Base-by-base conservation (phyloP, 2,888 invertebrate species). In the Brachypterus glaber region DNA sequence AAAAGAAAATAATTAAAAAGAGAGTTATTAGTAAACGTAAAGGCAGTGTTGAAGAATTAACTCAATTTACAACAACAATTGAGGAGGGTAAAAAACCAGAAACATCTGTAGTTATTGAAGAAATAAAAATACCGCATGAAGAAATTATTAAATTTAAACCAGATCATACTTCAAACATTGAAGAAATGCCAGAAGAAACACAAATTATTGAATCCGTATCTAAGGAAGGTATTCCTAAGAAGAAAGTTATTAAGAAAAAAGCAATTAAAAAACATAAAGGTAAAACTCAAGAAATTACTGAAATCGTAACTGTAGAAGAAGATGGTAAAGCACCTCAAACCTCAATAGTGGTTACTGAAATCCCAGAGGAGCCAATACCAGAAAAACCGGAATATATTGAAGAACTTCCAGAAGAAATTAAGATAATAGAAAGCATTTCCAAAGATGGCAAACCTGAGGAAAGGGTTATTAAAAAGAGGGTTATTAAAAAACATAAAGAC, bases 31-130 rank as follows among this genome's bases (percentile, higher is more conserved):
- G 59, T 39, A 69, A 67, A 48, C 62, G 60, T 1, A 64, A 49
- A 44, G 67, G 61, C 33, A 50, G 57, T 29, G 64, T 59, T 48
- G 57, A 66, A 27, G 67, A 71, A 49, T 57, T 40, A 47, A 60
- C 67, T 0, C 64, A 69, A 60, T 68, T 71, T 33, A 54, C 62
- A 33, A 68, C 68, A 13, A 55, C 67, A 25, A 62, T 63, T 49
- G 59, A 66, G 49, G 68, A 67, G 39, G 65, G 62, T 8, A 54
- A 60, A 36, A 55, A 64, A 38, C 71, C 71, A 0, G 52, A 63
- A 35, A 62, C 51, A 32, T 57, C 60, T 21, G 54, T 61, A 18
- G 47, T 46, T 2, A 54, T 58, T 3, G 43, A 54, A 46, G 53
- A 57, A 48, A 40, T 48, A 14, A 38, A 37, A n/a, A 39, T 46